phyloP scores from a whole-genome alignment of 1,140 invertebrate genomes.

The Plectus sambesii region DNA sequence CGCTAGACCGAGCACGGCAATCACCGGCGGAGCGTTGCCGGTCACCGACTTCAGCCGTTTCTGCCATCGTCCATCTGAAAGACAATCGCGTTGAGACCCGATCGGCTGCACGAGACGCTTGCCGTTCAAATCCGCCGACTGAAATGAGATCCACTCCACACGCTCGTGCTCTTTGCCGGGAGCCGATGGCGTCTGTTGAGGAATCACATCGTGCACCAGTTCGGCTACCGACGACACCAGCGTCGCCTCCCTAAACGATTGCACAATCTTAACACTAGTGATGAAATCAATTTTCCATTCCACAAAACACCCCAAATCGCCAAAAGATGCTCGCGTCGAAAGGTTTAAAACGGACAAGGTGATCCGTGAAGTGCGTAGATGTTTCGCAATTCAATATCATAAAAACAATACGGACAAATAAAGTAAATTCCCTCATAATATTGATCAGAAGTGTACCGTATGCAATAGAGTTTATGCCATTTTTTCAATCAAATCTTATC shows the following conservation, averaged over 20 bases:
- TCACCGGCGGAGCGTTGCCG: conserved; percentile 18
- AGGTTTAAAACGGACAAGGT: conserved; percentile 8
- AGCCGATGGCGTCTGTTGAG: conserved; percentile 21
- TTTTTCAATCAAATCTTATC: no score
- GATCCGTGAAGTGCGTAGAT: background rate
- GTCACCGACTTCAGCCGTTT: background rate
- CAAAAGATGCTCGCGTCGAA: conserved; percentile 8
- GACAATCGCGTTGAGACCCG: no score
- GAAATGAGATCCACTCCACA: conserved; percentile 35
- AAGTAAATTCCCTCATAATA: no score
- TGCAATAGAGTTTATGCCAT: no score
- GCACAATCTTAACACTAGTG: no score
- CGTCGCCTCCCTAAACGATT: conserved; percentile 18
- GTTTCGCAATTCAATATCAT: conserved; percentile 11
- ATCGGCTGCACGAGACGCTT: no score
- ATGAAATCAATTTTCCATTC: no score
- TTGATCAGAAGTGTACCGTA: no score
- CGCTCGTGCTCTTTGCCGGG: conserved; percentile 29
- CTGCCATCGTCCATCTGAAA: background rate
- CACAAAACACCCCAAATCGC: conserved; percentile 16
- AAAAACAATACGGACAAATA: no score
- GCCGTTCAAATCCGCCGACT: background rate
- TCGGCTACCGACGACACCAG: conserved; percentile 32
- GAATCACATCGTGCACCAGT: conserved; percentile 39
- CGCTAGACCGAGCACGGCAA: conserved; percentile 35